phyloP scores from a whole-genome alignment of 2,113 vertebrate species.

The Podiceps cristatus region DNA sequence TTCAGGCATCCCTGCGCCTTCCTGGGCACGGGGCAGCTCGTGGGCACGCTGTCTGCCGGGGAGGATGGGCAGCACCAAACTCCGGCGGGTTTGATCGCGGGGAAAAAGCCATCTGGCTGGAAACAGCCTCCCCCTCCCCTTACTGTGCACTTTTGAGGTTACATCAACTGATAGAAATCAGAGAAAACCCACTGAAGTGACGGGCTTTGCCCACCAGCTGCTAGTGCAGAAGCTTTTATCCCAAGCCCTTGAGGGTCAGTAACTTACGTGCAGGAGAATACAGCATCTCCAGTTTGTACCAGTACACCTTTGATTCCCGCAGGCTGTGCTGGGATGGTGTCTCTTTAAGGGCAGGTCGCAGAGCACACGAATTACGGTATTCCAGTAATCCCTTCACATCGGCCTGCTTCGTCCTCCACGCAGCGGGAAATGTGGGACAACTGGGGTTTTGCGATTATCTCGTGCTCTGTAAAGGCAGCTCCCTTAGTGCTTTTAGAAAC shows the following conservation, averaged over 20 bases:
- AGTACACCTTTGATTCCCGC: rapidly evolving
- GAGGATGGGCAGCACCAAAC: neutral
- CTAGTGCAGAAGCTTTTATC: neutral
- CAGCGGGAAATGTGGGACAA: slow-evolving; percentile 42
- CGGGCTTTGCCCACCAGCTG: rapidly evolving
- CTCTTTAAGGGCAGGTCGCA: neutral
- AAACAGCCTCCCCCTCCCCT: neutral
- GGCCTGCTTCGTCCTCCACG: neutral
- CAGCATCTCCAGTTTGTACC: neutral
- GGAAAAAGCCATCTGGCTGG: neutral
- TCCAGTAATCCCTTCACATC: slow-evolving; percentile 6
- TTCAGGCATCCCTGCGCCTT: neutral
- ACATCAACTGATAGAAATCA: neutral
- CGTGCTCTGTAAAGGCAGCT: neutral
- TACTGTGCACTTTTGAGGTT: neutral
- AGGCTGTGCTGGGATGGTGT: neutral
- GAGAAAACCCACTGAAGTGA: neutral
- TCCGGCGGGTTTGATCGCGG: rapidly evolving
- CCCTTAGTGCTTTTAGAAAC: neutral
- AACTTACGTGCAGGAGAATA: neutral
- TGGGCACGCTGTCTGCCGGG: rapidly evolving
- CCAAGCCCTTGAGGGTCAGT: neutral
- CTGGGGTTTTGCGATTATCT: slow-evolving; percentile 58
- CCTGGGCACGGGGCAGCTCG: rapidly evolving
- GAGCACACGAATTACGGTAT: neutral